Conservation (phyloP, 1,140 invertebrate genomes). For the Procambarus clarkii region DNA sequence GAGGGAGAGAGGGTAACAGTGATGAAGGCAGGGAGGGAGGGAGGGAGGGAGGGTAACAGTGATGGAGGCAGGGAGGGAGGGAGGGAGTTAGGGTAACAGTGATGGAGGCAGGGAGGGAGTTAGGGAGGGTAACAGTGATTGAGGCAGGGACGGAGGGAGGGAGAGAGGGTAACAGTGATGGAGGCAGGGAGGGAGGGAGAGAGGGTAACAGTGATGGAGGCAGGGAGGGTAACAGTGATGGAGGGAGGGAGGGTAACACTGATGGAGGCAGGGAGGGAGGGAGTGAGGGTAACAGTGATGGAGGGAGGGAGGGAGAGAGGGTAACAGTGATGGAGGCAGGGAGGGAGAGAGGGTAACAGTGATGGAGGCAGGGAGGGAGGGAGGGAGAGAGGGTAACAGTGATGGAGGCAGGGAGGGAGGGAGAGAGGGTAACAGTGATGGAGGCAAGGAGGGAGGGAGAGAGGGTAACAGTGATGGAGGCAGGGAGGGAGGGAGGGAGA, state of each 20-base stretch:
- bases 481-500: too few species aligned
- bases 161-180: neutral
- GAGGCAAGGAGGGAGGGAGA: neutral
- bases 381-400: neutral
- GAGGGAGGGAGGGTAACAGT: too few species aligned
- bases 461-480: neutral
- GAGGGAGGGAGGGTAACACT: neutral
- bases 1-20: neutral
- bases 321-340: neutral
- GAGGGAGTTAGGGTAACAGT: neutral
- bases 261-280: neutral
- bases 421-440: too few species aligned
- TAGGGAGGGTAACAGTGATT: neutral
- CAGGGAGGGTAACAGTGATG: neutral
- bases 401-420: too few species aligned
- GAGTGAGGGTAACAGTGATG: neutral
- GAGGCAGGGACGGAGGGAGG: too few species aligned
- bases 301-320: too few species aligned
- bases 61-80: slow-evolving; percentile 27
- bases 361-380: neutral
- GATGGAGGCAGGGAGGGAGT: neutral
- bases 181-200: neutral
- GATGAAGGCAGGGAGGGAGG: too few species aligned
- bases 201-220: neutral
- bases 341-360: neutral